Percentiles rank a stretch among this genome's conserved stretches.
These are phyloP conservation scores for Symphodus melops DNA, from an alignment of 2,113 vertebrate species.

Conservation along the genomic window DNA sequence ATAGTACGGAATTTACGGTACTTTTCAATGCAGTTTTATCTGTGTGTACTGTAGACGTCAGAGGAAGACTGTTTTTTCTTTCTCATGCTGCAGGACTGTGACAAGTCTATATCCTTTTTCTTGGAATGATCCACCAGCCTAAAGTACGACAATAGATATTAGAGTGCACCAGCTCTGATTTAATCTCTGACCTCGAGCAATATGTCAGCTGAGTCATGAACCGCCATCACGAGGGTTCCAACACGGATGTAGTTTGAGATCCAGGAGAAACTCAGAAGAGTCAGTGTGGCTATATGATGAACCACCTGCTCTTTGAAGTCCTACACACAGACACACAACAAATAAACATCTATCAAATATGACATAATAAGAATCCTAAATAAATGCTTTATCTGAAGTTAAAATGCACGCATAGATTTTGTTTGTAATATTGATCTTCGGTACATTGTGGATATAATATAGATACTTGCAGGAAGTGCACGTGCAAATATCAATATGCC, in stretches of 20 bases:
- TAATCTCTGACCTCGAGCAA: slow-evolving; percentile 88
- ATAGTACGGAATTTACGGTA: no score
- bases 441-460: no score
- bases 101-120: not conserved
- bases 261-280: slow-evolving; percentile 92
- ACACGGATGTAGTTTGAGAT: slow-evolving; percentile 92
- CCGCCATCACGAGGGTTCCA: slow-evolving; percentile 89
- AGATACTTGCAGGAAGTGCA: not conserved
- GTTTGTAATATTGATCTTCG: not conserved
- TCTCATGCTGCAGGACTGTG: not conserved
- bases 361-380: not conserved
- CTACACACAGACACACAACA: slow-evolving; percentile 69
- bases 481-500: slow-evolving; percentile 51
- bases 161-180: not conserved
- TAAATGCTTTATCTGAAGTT: not conserved
- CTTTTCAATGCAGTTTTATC: not conserved
- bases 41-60: not conserved
- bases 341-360: not conserved
- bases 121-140: not conserved
- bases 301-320: slow-evolving; percentile 92
- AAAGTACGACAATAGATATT: not conserved
- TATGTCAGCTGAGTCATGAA: slow-evolving; percentile 91
- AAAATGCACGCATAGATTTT: not conserved
- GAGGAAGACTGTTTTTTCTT: no score
- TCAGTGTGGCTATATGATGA: slow-evolving; percentile 92